Conservation (phyloP, 2,797 vertebrate genomes). For the Babyrousa celebensis region DNA sequence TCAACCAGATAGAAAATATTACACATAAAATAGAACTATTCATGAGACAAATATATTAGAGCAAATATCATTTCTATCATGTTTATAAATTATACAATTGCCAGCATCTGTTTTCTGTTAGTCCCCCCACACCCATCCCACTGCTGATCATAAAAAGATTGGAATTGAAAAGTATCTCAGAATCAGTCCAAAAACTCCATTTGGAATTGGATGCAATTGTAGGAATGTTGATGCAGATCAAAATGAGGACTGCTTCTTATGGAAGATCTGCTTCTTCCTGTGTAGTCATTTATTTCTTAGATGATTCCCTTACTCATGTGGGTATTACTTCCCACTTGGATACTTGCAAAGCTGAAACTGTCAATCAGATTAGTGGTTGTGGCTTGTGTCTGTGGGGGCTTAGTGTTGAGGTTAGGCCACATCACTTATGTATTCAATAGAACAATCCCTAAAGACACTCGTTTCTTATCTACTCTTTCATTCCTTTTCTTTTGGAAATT, state of each 20-base stretch:
- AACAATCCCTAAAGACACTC: background rate
- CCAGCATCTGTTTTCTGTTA: conserved; percentile 78
- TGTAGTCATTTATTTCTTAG: conserved; percentile 76
- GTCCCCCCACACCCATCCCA: background rate
- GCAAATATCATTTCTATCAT: conserved; percentile 79
- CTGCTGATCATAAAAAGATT: conserved; percentile 67
- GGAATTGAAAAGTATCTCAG: conserved; percentile 83
- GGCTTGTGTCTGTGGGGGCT: conserved; percentile 21
- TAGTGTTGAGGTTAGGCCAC: conserved; percentile 42
- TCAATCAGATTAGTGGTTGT: conserved; percentile 77
- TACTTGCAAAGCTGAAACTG: conserved; percentile 83
- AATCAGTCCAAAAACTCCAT: conserved; percentile 83
- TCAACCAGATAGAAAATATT: conserved; percentile 80
- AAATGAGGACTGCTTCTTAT: conserved; percentile 86
- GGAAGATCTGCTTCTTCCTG: conserved; percentile 83
- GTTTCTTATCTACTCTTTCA: conserved; percentile 4
- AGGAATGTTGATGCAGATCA: conserved; percentile 84
- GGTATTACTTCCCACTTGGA: conserved; percentile 82
- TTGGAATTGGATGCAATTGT: conserved; percentile 84
- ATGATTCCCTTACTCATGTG: conserved; percentile 64
- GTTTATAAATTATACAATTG: conserved; percentile 86
- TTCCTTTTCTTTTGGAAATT: conserved; percentile 57
- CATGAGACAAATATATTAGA: conserved; percentile 83
- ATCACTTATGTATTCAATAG: conserved; percentile 35
- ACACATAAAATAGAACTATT: conserved; percentile 79